These are phyloP conservation scores for Phania funesta DNA, from an alignment of 2,888 invertebrate species.

Conservation along the genomic window DNA sequence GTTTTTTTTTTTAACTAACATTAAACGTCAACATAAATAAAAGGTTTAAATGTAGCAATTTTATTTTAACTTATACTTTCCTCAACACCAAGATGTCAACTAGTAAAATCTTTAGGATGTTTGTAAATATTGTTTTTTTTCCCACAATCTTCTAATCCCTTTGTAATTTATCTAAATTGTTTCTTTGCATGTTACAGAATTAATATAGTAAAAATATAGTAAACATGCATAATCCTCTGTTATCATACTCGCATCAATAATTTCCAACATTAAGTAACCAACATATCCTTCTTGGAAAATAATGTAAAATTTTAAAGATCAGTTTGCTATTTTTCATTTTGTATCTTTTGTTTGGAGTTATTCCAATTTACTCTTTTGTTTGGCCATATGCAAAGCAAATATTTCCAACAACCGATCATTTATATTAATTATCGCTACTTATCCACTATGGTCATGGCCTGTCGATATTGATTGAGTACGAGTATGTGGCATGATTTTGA, in stretches of 20 bases:
- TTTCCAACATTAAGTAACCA: background rate
- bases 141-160: conserved; percentile 15
- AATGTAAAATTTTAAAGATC: background rate
- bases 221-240: conserved; percentile 20
- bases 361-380: conserved; percentile 34
- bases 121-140: conserved; percentile 13
- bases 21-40: background rate
- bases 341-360: background rate
- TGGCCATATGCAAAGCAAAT: conserved; percentile 53
- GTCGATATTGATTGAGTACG: conserved; percentile 36
- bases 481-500: conserved; percentile 31
- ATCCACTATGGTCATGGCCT: conserved; percentile 41
- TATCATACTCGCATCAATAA: background rate
- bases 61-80: background rate
- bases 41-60: conserved; percentile 37
- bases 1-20: background rate
- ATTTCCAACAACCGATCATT: conserved; percentile 45
- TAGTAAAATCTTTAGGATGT: conserved; percentile 23
- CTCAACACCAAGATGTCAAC: background rate
- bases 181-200: conserved; percentile 27
- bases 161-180: conserved; percentile 5
- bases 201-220: background rate
- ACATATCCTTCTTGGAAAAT: background rate
- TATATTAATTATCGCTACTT: conserved; percentile 52
- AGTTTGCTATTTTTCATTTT: conserved; percentile 7